Conservation (phyloP, 2,113 vertebrate species). For the Ivindomyrus marchei region DNA sequence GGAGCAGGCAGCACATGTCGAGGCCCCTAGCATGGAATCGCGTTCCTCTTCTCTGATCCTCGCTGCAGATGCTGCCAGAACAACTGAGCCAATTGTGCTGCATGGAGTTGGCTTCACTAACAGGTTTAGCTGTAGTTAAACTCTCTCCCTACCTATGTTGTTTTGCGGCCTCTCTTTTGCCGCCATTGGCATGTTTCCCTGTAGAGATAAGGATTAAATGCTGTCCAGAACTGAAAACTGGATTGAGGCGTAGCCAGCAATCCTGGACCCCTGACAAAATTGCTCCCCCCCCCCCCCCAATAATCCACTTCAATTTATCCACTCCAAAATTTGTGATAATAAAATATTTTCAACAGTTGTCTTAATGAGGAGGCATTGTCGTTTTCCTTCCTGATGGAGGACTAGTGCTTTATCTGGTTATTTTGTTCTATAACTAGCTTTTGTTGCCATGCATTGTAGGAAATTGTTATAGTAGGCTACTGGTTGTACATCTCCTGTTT, state of each 20-base stretch:
- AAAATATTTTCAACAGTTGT: no score
- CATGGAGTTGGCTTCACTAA: constrained; percentile 25
- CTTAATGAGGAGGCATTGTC: neutral
- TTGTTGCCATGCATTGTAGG: neutral
- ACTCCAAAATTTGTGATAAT: neutral
- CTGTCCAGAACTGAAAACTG: neutral
- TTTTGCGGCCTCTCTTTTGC: constrained; percentile 19
- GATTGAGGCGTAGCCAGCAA: neutral
- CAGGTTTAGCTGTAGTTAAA: constrained; percentile 39
- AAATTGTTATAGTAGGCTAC: neutral
- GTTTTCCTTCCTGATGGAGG: neutral
- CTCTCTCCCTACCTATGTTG: constrained; percentile 36
- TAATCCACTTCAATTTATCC: neutral
- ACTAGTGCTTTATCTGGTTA: neutral
- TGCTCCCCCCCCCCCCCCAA: neutral
- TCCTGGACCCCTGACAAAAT: neutral
- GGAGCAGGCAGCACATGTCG: constrained; percentile 30
- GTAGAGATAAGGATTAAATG: constrained; percentile 27
- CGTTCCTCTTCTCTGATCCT: constrained; percentile 31
- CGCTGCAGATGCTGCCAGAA: constrained; percentile 39
- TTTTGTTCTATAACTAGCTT: neutral
- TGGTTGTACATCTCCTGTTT: neutral
- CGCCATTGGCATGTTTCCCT: constrained; percentile 33
- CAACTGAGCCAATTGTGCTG: constrained; percentile 24
- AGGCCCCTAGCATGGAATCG: constrained; percentile 24